Conservation (phyloP, 2,797 vertebrate genomes). For the Macropus fuliginosus region DNA sequence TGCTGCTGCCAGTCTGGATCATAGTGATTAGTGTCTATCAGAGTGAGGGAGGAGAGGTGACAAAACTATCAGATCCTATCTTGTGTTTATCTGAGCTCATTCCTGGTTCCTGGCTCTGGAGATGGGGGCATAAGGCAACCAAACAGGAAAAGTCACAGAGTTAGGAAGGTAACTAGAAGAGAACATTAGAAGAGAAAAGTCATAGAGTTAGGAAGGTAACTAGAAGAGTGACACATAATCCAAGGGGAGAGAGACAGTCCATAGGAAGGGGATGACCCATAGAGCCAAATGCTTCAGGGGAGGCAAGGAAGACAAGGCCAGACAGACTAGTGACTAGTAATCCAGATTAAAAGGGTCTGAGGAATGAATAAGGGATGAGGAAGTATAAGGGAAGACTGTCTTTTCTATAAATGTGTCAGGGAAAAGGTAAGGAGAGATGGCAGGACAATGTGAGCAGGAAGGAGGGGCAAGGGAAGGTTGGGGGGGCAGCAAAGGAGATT, state of each 20-base stretch:
- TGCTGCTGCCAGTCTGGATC: too few relatives aligned
- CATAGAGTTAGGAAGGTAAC: too few relatives aligned
- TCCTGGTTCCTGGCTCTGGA: not conserved
- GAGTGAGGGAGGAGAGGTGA: not conserved
- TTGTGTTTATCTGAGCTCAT: not conserved
- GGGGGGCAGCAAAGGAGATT: fast-evolving
- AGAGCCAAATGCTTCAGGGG: not conserved
- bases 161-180: not conserved
- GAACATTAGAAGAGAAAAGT: not conserved
- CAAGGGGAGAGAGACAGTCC: not conserved
- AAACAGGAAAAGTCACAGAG: not conserved
- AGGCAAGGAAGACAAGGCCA: not conserved
- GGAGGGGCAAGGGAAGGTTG: fast-evolving
- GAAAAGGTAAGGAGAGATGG: not conserved
- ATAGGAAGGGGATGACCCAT: not conserved
- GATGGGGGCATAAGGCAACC: not conserved
- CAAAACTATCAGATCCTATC: not conserved
- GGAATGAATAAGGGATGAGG: not conserved
- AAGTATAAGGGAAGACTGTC: not conserved
- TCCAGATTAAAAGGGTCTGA: not conserved
- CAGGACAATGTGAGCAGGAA: too few relatives aligned
- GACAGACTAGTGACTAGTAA: not conserved
- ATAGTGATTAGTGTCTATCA: not conserved
- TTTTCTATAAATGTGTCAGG: not conserved
- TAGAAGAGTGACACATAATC: not conserved